A percentile compares a stretch with the other conserved stretches of the same genome.
These are phyloP conservation scores for Achroia grisella DNA, from an alignment of 1,140 invertebrate species.

Conservation along the genomic window DNA sequence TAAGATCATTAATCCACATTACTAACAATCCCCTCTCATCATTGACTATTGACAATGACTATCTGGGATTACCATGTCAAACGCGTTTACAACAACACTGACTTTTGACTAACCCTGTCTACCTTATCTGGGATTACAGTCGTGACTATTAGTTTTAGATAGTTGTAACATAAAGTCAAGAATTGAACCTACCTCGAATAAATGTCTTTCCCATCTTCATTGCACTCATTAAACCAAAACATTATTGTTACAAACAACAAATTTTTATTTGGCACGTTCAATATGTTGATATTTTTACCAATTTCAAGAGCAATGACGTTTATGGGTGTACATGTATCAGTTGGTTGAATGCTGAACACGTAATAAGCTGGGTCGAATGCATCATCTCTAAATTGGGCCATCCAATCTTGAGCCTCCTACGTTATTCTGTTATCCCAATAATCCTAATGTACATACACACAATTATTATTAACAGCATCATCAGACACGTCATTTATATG, in stretches of 20 bases:
- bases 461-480: slow-evolving; percentile 3
- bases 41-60: no score
- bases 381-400: not conserved
- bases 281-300: not conserved
- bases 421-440: no score
- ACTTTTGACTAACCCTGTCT: no score
- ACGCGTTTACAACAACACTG: no score
- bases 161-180: no score
- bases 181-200: slow-evolving; percentile 7
- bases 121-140: no score
- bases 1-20: no score
- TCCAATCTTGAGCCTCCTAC: not conserved
- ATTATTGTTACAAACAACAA: no score
- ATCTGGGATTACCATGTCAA: no score
- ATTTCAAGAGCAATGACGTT: not conserved
- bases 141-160: no score
- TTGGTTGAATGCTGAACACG: slow-evolving; percentile 13
- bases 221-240: slow-evolving; percentile 2
- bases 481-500: slow-evolving; percentile 5
- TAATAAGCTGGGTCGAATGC: slow-evolving; percentile 1
- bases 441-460: no score
- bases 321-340: not conserved
- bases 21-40: no score
- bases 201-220: slow-evolving; percentile 10
- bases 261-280: not conserved